phyloP scores from a whole-genome alignment of 2,797 vertebrate genomes.

The Tinamus major region DNA sequence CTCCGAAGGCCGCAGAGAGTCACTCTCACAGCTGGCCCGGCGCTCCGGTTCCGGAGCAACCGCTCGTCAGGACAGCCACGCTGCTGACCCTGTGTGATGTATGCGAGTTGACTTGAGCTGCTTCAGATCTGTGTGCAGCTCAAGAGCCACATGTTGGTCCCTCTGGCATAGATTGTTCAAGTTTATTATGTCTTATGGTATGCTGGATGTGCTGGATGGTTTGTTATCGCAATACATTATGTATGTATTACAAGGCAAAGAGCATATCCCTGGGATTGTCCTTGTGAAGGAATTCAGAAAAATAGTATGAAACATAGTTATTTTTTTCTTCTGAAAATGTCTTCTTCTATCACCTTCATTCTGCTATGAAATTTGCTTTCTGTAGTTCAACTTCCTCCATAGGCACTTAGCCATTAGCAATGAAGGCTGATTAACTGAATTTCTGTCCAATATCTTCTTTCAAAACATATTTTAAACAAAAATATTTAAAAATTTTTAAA shows the following conservation, averaged over 20 bases:
- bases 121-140: background rate
- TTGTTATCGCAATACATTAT: background rate
- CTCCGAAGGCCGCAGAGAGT: constrained; percentile 18
- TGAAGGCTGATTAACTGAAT: background rate
- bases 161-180: background rate
- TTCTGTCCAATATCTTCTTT: background rate
- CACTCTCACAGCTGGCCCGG: background rate
- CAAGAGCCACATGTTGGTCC: background rate
- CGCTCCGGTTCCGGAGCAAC: background rate
- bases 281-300: background rate
- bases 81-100: background rate
- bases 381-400: background rate
- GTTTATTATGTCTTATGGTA: background rate
- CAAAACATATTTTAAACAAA: background rate
- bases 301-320: background rate
- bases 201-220: background rate
- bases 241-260: background rate
- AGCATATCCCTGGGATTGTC: background rate
- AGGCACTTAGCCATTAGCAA: background rate
- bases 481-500: background rate
- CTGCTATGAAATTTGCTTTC: background rate
- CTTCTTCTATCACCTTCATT: background rate
- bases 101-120: background rate
- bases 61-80: background rate
- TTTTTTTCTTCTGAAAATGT: background rate